Percentiles rank a stretch among this genome's conserved stretches.
These are phyloP conservation scores for Margaritifera margaritifera DNA, from an alignment of 2,888 invertebrate species.

Conservation along the genomic window DNA sequence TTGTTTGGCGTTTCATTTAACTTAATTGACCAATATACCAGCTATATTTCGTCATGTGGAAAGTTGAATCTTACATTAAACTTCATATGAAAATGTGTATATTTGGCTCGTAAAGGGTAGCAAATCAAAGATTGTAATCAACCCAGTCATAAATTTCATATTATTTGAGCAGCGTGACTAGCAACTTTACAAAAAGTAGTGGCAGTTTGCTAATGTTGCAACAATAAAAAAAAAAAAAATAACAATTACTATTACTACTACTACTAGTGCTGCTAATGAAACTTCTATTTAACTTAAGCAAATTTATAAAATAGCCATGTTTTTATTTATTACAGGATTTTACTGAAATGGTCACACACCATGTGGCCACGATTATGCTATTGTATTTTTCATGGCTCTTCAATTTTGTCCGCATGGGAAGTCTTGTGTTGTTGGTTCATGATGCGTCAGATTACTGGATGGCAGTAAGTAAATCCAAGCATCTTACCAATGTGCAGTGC, in stretches of 20 bases:
- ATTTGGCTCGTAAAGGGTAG: too few relatives aligned
- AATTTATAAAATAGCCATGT: neutral
- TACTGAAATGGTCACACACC: conserved; percentile 99
- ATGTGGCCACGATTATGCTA: conserved; percentile 91
- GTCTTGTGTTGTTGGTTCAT: conserved; percentile 81
- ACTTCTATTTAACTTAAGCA: neutral
- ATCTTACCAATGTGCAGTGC: neutral
- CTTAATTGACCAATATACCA: too few relatives aligned
- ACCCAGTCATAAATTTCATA: too few relatives aligned
- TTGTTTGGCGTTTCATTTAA: too few relatives aligned
- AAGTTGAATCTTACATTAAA: too few relatives aligned
- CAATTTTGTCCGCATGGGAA: conserved; percentile 91
- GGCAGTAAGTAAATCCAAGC: conserved; percentile 62
- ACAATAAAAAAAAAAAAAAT: too few relatives aligned
- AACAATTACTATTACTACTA: neutral
- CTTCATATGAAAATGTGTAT: too few relatives aligned
- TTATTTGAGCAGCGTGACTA: too few relatives aligned
- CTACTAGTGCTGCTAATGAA: neutral
- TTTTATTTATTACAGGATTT: conserved; percentile 76
- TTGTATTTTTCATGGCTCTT: conserved; percentile 95
- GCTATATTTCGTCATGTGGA: too few relatives aligned
- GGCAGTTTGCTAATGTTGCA: too few relatives aligned
- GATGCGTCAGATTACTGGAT: conserved; percentile 74
- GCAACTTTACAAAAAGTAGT: neutral
- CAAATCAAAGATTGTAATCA: too few relatives aligned